These are phyloP conservation scores for Gymnothorax javanicus DNA, from an alignment of 2,797 vertebrate genomes.

Conservation along the genomic window DNA sequence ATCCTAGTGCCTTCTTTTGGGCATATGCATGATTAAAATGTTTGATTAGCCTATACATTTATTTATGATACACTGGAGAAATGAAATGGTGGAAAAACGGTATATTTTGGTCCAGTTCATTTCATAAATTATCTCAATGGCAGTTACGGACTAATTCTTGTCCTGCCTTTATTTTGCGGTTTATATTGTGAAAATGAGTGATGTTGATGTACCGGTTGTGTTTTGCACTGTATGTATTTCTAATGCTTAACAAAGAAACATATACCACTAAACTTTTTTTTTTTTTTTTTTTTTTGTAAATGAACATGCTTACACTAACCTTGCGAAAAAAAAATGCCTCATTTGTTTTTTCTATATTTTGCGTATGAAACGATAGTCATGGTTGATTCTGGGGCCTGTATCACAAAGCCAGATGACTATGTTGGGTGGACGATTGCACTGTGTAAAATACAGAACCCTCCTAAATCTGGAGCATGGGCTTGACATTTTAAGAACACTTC, in stretches of 20 bases:
- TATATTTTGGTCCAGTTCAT: slow-evolving; percentile 8
- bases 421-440: too few relatives aligned
- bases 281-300: slow-evolving; percentile 71
- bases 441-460: too few relatives aligned
- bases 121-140: background rate
- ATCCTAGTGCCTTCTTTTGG: background rate
- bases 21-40: background rate
- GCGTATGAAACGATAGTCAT: background rate
- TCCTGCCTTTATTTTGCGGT: slow-evolving; percentile 44
- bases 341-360: background rate
- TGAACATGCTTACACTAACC: slow-evolving; percentile 56
- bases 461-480: too few relatives aligned
- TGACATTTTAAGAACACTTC: too few relatives aligned
- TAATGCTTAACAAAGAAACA: slow-evolving; percentile 51
- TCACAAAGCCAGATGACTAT: too few relatives aligned
- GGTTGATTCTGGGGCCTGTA: too few relatives aligned
- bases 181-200: slow-evolving; percentile 60
- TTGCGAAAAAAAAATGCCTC: background rate
- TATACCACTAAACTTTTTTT: slow-evolving; percentile 60
- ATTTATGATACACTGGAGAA: background rate
- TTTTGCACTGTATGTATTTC: slow-evolving; percentile 35
- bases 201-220: slow-evolving; percentile 32
- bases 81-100: background rate
- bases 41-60: background rate
- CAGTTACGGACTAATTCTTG: slow-evolving; percentile 15